Evolutionary conservation across 2,888 invertebrate species (phyloP), one percentile per base, ranked within the genome.

Genomic region (Peribatodes rhomboidaria): DNA sequence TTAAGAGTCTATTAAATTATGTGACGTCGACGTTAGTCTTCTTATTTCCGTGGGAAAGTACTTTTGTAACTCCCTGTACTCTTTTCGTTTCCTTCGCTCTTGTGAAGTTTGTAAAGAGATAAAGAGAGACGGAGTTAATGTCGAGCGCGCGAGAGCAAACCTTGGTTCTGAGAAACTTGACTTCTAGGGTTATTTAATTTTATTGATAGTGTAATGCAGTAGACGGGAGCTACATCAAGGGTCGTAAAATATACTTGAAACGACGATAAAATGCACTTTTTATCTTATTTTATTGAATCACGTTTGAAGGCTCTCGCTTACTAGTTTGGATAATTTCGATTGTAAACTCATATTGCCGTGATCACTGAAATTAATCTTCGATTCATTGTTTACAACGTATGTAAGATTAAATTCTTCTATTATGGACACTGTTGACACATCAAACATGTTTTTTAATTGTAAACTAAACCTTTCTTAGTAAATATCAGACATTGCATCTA

Each of bases 1-100:
- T 74, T 68, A 69, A 72, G 66, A 76, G 73, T 75, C 76, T 76
- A 81, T 79, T 82, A 77, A 75, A 72, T 70, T 65, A 59, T 61
- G 74, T 71, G 64, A 68, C 67, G 70, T 72, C 69, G 59, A 67
- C 65, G 69, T 71, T 69, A 70, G 62, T 65, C 18, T 31, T 16
- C 16, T 70, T 27, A 72, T 63, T 52, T 66, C 55, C 53, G 65
- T 71, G 71, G 69, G 69, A 67, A 61, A 61, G 50, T 60, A 46
- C 56, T 50, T 22, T 42, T 44, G 53, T 2, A 27, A 27, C 27
- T 27, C 27, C 27, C 2, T 27, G 27, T 27, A 27, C 27, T 2
- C 6, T 27, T 6, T 27, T 27, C 6, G 3, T 27, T 6, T 27
- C 27, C 6, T 27, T 27, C 27, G 27, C 27, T 27, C 27, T 27